Evolutionary conservation across 2,113 vertebrate genomes (phyloP).

Genomic region (Ictalurus punctatus): DNA sequence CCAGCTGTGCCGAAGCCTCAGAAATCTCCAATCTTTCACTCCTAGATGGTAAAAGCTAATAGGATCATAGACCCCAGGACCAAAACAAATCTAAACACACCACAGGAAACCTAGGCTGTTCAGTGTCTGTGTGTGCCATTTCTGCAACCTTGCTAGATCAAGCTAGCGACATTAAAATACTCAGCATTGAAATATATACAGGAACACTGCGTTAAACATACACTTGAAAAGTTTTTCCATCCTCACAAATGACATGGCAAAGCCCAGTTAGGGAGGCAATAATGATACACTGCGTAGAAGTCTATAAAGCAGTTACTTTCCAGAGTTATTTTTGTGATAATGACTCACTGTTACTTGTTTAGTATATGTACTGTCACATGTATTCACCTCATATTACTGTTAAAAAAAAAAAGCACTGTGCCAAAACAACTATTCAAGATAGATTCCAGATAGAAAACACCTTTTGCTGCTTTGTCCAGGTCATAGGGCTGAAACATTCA

Average conservation of each 20-base stretch:
- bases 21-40: conserved; percentile 71
- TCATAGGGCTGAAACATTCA: too few species aligned
- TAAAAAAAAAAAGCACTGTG: neutral
- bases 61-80: conserved; percentile 47
- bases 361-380: neutral
- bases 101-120: neutral
- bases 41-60: conserved; percentile 56
- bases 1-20: conserved; percentile 56
- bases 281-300: neutral
- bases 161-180: neutral
- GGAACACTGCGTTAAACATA: neutral
- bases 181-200: neutral
- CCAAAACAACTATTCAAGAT: neutral
- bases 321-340: neutral
- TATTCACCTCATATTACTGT: neutral
- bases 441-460: neutral
- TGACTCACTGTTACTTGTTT: neutral
- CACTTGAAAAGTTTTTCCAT: neutral
- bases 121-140: neutral
- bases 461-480: too few species aligned
- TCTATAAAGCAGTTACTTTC: neutral
- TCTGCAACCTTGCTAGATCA: neutral
- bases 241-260: neutral
- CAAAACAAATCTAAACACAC: conserved; percentile 13
- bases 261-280: neutral